Base-by-base conservation (phyloP, 2,888 invertebrate species). In the Pollenia angustigena region DNA sequence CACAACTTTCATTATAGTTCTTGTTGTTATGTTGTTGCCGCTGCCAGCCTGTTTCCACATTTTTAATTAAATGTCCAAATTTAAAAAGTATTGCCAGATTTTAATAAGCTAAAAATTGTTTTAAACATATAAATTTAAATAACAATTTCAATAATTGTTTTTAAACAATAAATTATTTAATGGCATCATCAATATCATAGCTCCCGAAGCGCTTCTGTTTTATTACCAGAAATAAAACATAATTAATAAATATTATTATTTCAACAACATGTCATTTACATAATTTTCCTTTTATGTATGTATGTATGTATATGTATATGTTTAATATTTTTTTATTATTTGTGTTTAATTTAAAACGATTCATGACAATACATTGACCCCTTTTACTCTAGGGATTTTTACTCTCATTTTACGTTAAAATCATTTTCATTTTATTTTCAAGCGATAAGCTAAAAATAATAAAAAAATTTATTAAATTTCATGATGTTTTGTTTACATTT, bases 341-440 rank as follows among this genome's bases (percentile, higher is more conserved):
- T 74, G 48, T 23, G 68, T 85, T 74, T 66, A 16, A 66, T 79
- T 62, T 18, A 79, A 52, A 74, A 76, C 48, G 76, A 69, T 66
- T 76, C 85, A 85, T 78, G 71, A 85, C 66, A 81, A 81, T 85
- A 4, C 85, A 68, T 78, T 85, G 81, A 85, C 72, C 85, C 56
- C 58, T 40, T 32, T 32, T 58, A 66, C 71, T 64, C 52, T 16
- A 50, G 74, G 72, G 64, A 62, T 54, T 32, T 32, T 32, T 62
- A 71, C 71, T 62, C 18, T 42, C 14, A 11, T 4, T 46, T 42
- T 14, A 48, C 14, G 42, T 23, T 52, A 8, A 68, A 78, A 68
- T 40, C 16, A 18, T 79, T 58, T 68, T 78, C 11, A 40, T 56
- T 14, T 72, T 1, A 46, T 62, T 54, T 14, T 62, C 12, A n/a